Evolutionary conservation across 2,113 vertebrate species (phyloP), one percentile per base, ranked within the genome.

Genomic region (Petrocephalus microphthalmus): DNA sequence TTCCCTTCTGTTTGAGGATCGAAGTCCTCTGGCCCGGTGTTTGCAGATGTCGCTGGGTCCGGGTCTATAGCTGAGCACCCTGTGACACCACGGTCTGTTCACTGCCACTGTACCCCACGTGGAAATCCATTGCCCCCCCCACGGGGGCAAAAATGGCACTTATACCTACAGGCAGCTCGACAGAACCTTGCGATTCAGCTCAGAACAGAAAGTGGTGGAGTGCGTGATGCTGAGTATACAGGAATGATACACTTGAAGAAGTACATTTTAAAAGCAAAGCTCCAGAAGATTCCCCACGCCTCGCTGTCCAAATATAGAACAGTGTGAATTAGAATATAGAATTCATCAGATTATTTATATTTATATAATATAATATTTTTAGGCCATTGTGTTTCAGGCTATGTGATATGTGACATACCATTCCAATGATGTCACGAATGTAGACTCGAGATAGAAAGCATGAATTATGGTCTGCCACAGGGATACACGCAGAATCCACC

Each of bases 1-100:
- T 84, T 51, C 45, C 45, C 82, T 51, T 52, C 45, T 52, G 82
- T 84, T 84, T 84, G 45, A 84, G 45, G 45, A 84, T 84, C 81
- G 22, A 84, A 49, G 49, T 51, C 45, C 82, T 52, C n/a, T 7
- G 10, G 22, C 22, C 7, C 47, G 20, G 22, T 25, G 49, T 52
- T 85, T 85, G 52, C 81, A 1, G 7, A 83, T 3, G 84, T 33
- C 29, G n/a, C 5, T 33, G 84, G 13, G 29, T 19, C 22, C 10
- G 15, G 45, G 20, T 2, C 19, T 47, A 20, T n/a, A 19, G 42
- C 45, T 7, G 81, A 22, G n/a, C 45, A 83, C 81, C 45, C 20
- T n/a, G 20, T 83, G 19, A 47, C 37, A 83, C 45, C 3, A n/a
- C 81, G 11, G 74, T 4, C 20, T 25, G 15, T 37, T 85, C 29